Evolutionary conservation across 2,113 vertebrate genomes (phyloP), one percentile per base, ranked within the genome.

Genomic region (Talpa occidentalis): DNA sequence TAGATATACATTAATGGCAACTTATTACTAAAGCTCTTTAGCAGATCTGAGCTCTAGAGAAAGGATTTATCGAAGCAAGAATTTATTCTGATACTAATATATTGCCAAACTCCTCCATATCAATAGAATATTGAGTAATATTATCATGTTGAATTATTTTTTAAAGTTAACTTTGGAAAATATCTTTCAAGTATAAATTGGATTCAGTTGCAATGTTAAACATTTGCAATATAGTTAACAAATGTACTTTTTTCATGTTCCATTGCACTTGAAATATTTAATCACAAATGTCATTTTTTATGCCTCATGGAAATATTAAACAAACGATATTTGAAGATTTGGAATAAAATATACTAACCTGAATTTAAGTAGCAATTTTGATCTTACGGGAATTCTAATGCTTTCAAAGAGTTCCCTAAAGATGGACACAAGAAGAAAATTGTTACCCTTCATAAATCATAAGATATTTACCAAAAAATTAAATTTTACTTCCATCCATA

Each of bases 31-130:
- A 37, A 77, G 6, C 30, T 84, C 24, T 5, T 76, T 70, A 47
- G 42, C 22, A 95, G 10, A 88, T 62, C 17, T 81, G 32, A 82
- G 56, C 42, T 86, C 54, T 42, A 82, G n/a, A 59, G 60, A 77
- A 92, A 70, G 30, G 2, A 93, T 90, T 87, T 91, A 82, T 32
- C 83, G 14, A 92, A 78, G 21, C 5, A 80, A 92, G 10, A 88
- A 94, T 93, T 84, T 91, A 60, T 22, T 79, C 9, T 83, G 47
- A 90, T 35, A 85, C 24, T 35, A 56, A 37, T 85, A 66, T 60
- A 77, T 52, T 82, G 56, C 62, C 37, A n/a, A 94, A 91, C n/a
- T 66, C 16, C 16, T 37, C 2, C 49, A 77, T 17, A 35, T 19
- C 54, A 59, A 83, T 35, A 87, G 87, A 64, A 66, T 22, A 69